phyloP scores from a whole-genome alignment of 2,888 invertebrate genomes.

The Coenonympha glycerion region DNA sequence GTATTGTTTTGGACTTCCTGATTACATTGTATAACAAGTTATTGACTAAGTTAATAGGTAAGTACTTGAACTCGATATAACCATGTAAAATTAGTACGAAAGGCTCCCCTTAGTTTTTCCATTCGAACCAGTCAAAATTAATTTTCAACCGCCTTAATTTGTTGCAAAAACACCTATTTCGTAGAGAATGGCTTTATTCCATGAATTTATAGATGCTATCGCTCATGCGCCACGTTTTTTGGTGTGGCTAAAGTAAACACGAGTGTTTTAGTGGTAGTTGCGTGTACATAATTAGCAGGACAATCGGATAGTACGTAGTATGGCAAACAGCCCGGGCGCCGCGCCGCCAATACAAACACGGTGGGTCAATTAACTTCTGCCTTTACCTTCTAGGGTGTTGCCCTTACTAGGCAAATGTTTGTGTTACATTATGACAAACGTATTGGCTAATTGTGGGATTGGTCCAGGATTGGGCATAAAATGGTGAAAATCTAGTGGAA shows the following conservation, averaged over 20 bases:
- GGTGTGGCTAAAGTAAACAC: slow-evolving; percentile 2
- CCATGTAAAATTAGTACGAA: too few relatives aligned
- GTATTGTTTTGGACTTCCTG: too few relatives aligned
- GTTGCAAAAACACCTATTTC: background rate
- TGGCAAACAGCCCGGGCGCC: slow-evolving; percentile 39
- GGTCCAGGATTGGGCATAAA: background rate
- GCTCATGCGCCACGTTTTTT: background rate
- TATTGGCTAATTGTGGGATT: slow-evolving; percentile 1
- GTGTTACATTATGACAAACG: background rate
- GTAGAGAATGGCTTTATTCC: background rate
- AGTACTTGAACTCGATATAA: too few relatives aligned
- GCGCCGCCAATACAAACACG: slow-evolving; percentile 24
- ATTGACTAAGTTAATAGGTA: too few relatives aligned
- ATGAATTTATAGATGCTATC: background rate
- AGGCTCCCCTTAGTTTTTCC: too few relatives aligned
- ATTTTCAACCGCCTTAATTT: background rate
- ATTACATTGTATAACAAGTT: too few relatives aligned
- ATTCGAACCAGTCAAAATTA: background rate
- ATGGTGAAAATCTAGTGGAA: too few relatives aligned
- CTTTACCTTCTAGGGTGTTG: slow-evolving; percentile 4
- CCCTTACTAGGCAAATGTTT: slow-evolving; percentile 13
- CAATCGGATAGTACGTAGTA: slow-evolving; percentile 43
- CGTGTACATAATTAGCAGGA: slow-evolving; percentile 37
- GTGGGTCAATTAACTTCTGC: slow-evolving; percentile 23
- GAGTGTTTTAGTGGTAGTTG: background rate